Conservation (phyloP, 2,113 vertebrate species). For the Albula glossodonta region DNA sequence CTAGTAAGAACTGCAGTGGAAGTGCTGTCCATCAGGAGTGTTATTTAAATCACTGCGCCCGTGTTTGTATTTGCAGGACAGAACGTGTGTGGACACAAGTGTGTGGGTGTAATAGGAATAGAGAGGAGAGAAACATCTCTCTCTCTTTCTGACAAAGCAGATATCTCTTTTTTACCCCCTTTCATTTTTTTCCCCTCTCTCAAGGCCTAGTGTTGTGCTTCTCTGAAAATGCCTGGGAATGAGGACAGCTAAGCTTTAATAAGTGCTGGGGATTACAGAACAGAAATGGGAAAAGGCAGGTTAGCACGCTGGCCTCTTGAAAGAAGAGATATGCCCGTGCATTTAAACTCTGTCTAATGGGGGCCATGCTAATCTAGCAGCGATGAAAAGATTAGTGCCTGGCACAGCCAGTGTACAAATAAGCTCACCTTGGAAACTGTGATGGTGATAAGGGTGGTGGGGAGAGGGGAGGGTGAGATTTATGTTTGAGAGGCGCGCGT, state of each 20-base stretch:
- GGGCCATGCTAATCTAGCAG: neutral
- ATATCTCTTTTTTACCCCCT: neutral
- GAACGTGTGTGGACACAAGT: neutral
- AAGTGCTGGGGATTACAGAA: neutral
- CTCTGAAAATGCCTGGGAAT: conserved; percentile 18
- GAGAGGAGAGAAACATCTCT: neutral
- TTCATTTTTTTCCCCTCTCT: neutral
- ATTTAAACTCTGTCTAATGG: conserved; percentile 20
- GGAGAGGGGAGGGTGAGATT: neutral
- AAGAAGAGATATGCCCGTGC: conserved; percentile 19
- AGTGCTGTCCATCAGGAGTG: neutral
- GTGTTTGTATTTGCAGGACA: neutral
- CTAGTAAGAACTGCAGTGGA: neutral
- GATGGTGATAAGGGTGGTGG: neutral
- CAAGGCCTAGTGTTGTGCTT: conserved; percentile 19
- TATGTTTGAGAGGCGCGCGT: neutral
- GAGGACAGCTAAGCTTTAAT: conserved; percentile 25
- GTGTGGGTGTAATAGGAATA: neutral
- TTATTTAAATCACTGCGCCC: neutral
- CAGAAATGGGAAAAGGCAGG: conserved; percentile 20
- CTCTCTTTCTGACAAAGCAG: conserved; percentile 1
- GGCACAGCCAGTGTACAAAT: conserved; percentile 7
- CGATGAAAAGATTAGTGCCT: conserved; percentile 18
- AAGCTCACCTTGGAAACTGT: conserved; percentile 13
- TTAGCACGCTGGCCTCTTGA: conserved; percentile 3